These are phyloP conservation scores for Ceryle rudis DNA, from an alignment of 2,797 vertebrate species.

Conservation along the genomic window DNA sequence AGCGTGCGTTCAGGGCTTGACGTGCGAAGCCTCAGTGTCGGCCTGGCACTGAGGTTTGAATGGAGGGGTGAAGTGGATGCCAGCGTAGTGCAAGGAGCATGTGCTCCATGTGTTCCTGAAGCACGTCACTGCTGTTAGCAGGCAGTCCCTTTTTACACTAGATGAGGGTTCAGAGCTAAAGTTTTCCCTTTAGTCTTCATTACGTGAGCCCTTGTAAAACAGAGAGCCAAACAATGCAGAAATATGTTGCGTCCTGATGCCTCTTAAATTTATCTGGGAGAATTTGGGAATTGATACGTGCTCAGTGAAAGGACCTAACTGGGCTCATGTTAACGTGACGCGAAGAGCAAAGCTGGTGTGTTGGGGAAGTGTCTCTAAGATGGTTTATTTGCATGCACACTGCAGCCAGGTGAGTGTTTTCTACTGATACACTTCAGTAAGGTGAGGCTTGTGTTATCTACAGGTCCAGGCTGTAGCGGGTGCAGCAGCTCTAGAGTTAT, in stretches of 20 bases:
- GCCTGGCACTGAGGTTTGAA: not conserved
- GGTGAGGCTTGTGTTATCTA: not conserved
- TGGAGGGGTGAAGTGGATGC: not conserved
- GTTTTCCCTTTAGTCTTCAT: not conserved
- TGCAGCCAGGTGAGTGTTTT: slow-evolving; percentile 9
- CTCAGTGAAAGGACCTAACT: not conserved
- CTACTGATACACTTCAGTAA: not conserved
- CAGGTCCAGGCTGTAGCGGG: not conserved
- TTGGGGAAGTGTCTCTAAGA: not conserved
- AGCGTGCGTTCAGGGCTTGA: not conserved
- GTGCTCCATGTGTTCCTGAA: not conserved
- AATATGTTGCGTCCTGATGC: not conserved
- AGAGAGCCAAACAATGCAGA: not conserved
- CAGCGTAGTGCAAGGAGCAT: fast-evolving
- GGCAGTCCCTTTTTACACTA: not conserved
- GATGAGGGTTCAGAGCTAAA: not conserved
- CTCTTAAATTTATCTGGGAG: not conserved
- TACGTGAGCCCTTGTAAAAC: not conserved
- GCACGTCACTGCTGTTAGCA: not conserved
- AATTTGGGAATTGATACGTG: not conserved
- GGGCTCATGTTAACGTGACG: not conserved
- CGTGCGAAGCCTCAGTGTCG: fast-evolving
- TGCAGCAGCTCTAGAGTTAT: not conserved
- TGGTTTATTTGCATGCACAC: not conserved
- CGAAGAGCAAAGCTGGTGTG: not conserved